These are phyloP conservation scores for Tridacna gigas DNA, from an alignment of 2,888 invertebrate species.

Conservation along the genomic window DNA sequence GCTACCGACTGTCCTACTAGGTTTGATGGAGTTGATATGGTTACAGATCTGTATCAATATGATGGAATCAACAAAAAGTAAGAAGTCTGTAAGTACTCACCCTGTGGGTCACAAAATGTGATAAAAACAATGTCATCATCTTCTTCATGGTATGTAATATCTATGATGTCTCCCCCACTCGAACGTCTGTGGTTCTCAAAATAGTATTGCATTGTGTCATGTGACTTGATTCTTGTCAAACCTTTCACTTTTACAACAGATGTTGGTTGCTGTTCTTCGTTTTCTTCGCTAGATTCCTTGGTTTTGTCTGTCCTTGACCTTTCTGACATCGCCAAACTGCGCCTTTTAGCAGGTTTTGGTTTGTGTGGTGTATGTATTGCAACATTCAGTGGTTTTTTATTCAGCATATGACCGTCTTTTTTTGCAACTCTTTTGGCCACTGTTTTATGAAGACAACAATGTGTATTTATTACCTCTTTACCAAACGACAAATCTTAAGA, in stretches of 20 bases:
- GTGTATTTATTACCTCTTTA: too few relatives aligned
- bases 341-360: background rate
- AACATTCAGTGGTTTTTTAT: background rate
- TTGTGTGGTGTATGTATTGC: background rate
- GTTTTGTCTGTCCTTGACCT: background rate
- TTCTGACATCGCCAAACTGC: background rate
- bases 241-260: constrained; percentile 36
- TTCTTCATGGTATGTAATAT: background rate
- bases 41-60: background rate
- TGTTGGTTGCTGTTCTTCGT: constrained; percentile 13
- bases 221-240: constrained; percentile 6
- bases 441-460: background rate
- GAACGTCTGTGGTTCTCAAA: constrained; percentile 28
- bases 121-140: constrained; percentile 2
- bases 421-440: constrained; percentile 18
- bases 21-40: too few relatives aligned
- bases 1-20: too few relatives aligned
- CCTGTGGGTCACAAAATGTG: background rate
- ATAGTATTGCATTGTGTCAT: constrained; percentile 28
- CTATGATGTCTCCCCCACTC: constrained; percentile 21
- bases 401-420: background rate
- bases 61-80: background rate
- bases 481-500: too few relatives aligned
- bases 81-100: background rate
- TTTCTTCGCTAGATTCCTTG: background rate